Base-by-base conservation (phyloP, 2,888 invertebrate genomes). In the Drosophila acutilabella region DNA sequence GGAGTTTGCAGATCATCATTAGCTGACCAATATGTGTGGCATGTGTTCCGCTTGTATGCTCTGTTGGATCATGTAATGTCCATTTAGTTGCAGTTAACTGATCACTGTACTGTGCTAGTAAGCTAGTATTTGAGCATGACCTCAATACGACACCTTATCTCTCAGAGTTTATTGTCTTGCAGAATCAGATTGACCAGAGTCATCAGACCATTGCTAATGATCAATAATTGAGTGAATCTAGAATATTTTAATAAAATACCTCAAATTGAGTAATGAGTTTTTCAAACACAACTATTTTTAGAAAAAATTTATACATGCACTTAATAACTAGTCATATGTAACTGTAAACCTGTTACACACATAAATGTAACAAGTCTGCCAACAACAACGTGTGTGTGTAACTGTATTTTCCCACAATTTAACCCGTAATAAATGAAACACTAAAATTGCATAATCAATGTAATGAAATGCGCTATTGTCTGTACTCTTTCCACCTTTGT, bases 371-470 rank as follows among this genome's bases (percentile, higher is more conserved):
- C 8, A 45, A 58, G 6, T 38, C 18, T 20, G 30, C 13, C 36
- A 44, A 57, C 57, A 33, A 59, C 33, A 44, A 69, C 54, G 2
- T 14, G 14, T 45, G 20, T 52, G 47, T 53, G 26, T 48, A 36
- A 52, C 36, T 62, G 54, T 60, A 64, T 70, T 81, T 81, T 82
- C 81, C 85, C 85, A 84, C 77, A 67, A 65, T 59, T 81, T 79
- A 71, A 68, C 61, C 53, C 47, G 65, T 57, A 62, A 70, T 81
- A 81, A 80, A 71, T 64, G 66, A 69, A 83, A 67, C 66, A 59
- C 73, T 58, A 74, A 78, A 61, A 78, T 82, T 82, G 71, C 78
- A 78, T 78, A 82, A 85, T 80, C 78, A 75, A 75, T 82, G 73
- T 72, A 67, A 62, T 80, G 78, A 82, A 68, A 67, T 70, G 36